These are phyloP conservation scores for Hiodon tergisus DNA, from an alignment of 2,113 vertebrate genomes.

Conservation along the genomic window DNA sequence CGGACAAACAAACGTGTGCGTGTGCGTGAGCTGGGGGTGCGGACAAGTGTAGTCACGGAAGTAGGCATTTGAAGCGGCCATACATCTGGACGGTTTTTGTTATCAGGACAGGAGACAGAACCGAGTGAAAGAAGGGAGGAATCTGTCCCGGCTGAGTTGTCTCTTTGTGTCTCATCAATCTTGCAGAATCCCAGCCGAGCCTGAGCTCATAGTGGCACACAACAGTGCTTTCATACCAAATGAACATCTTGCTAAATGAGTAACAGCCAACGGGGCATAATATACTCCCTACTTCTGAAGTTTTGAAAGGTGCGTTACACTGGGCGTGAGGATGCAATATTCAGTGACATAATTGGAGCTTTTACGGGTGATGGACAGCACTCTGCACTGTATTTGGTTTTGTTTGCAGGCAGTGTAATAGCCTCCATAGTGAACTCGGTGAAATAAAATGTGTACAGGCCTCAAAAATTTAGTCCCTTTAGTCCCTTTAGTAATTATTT, in stretches of 20 bases:
- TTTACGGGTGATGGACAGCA: too few species aligned
- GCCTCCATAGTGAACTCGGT: too few species aligned
- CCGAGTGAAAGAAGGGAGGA: not conserved
- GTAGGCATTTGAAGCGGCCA: not conserved
- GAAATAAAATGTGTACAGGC: too few species aligned
- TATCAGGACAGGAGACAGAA: not conserved
- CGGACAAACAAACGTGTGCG: too few species aligned
- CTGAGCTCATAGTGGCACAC: not conserved
- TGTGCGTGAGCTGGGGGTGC: too few species aligned
- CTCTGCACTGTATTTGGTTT: too few species aligned
- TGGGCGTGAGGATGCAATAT: too few species aligned
- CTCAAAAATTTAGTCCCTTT: not conserved
- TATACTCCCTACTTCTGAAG: not conserved
- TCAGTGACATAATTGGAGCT: too few species aligned
- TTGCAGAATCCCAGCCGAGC: not conserved
- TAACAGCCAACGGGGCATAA: not conserved
- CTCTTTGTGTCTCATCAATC: not conserved
- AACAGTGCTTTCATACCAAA: not conserved
- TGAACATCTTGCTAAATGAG: not conserved
- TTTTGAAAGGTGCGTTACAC: not conserved
- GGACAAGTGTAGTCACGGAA: too few species aligned
- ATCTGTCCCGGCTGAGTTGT: not conserved
- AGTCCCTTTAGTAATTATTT: not conserved
- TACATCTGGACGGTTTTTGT: not conserved
- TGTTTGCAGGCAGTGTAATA: too few species aligned